Percentiles rank a stretch among this genome's conserved stretches.
Evolutionary conservation across 2,113 vertebrate species (phyloP).

Genomic region (Cariama cristata): DNA sequence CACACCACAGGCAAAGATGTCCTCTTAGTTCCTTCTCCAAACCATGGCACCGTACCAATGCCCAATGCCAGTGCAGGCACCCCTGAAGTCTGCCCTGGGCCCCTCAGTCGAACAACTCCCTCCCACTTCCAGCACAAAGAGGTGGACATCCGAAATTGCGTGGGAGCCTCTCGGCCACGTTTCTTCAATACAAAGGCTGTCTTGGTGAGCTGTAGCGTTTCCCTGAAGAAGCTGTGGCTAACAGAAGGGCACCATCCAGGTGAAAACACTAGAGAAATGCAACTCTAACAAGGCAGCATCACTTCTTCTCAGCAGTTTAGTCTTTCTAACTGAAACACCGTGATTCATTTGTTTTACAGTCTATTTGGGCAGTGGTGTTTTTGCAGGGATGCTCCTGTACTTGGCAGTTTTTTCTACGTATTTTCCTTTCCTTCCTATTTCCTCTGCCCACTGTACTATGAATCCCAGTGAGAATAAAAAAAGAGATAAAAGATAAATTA

Average conservation of each 20-base stretch:
- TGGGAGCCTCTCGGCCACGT: neutral
- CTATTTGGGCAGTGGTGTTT: constrained; percentile 16
- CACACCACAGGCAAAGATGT: neutral
- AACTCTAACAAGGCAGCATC: neutral
- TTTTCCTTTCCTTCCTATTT: constrained; percentile 33
- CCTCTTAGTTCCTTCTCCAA: neutral
- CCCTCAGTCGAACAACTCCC: neutral
- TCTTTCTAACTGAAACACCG: neutral
- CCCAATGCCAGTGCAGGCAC: neutral
- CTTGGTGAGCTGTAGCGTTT: neutral
- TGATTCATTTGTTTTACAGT: constrained; percentile 12
- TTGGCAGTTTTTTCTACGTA: constrained; percentile 31
- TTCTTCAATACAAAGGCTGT: neutral
- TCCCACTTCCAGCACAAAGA: neutral
- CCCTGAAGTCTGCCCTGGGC: neutral
- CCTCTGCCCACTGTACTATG: neutral
- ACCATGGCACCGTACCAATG: neutral
- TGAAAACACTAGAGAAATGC: neutral
- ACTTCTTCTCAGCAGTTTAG: neutral
- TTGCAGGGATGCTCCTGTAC: neutral
- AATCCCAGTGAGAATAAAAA: neutral
- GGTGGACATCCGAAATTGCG: neutral
- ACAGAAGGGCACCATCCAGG: neutral
- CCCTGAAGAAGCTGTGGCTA: neutral
- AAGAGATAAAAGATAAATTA: constrained; percentile 10